Evolutionary conservation across 2,888 invertebrate species (phyloP), one percentile per base, ranked within the genome.

Genomic region (Caenorhabditis sp.): DNA sequence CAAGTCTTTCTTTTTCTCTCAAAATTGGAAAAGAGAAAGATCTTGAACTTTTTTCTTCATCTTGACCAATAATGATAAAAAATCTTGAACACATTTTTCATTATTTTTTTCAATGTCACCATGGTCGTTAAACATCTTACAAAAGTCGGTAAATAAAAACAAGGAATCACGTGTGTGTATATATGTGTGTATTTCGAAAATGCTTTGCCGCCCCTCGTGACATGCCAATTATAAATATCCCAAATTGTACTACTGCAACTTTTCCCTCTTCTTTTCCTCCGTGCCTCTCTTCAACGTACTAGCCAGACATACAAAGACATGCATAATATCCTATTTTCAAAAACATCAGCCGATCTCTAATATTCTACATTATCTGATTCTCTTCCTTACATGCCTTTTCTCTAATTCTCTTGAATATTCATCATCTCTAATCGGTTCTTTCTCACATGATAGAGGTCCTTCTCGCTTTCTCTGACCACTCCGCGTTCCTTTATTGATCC

Each of bases 401-500:
- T 43, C 43, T 43, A 10, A 3, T 10, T 14, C 43, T 43, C 43
- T 43, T 14, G 14, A 12, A 17, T 43, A 12, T 43, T 3, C 17
- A 43, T 43, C 2, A 6, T 12, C 43, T 10, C 54, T 57, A 63
- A 69, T 63, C 69, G 63, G 60, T 69, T 60, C 69, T 19, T 5
- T 26, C 57, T 27, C 57, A 26, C 57, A 24, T 26, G 26, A 57
- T 24, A 12, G 8, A 12, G n/a, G n/a, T n/a, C 57, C 57, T 57
- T 57, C 27, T 57, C 26, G 24, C 55, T 58, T 58, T 61, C 57
- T 43, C 27, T 50, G 49, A 58, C 54, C 51, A 63, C 59, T 57
- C 50, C 55, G 19, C 36, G 59, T 51, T 65, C 61, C 58, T 23
- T 24, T 27, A 54, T 17, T 54, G 65, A 61, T 60, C 62, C 23